phyloP scores from a whole-genome alignment of 2,888 invertebrate species.

The Acheta domesticus region DNA sequence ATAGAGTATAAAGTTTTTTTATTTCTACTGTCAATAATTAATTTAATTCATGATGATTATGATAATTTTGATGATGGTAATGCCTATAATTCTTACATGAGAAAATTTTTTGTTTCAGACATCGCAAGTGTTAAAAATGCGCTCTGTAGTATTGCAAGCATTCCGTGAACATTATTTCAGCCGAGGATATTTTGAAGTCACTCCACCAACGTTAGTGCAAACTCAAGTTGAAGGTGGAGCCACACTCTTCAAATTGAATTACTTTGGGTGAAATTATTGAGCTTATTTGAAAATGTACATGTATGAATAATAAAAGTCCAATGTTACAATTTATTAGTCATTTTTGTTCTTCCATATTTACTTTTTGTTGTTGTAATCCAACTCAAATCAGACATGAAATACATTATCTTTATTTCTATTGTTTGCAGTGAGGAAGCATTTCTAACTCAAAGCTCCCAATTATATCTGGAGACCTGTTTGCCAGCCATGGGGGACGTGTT shows the following conservation, averaged over 20 bases:
- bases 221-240: conserved; percentile 99
- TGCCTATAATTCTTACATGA: too few relatives aligned
- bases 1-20: too few relatives aligned
- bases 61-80: too few relatives aligned
- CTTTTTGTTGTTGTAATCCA: too few relatives aligned
- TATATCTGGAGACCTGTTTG: conserved; percentile 94
- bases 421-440: conserved; percentile 74
- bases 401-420: conserved; percentile 29
- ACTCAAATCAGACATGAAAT: too few relatives aligned
- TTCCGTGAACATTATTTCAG: conserved; percentile 82
- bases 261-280: conserved; percentile 53
- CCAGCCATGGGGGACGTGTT: conserved; percentile 95
- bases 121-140: conserved; percentile 83
- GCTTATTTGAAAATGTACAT: too few relatives aligned
- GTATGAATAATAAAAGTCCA: too few relatives aligned
- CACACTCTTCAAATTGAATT: conserved; percentile 79
- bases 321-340: too few relatives aligned
- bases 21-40: too few relatives aligned
- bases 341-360: too few relatives aligned
- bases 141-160: conserved; percentile 78
- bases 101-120: conserved; percentile 54
- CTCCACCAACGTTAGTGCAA: conserved; percentile 96
- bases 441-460: conserved; percentile 95
- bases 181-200: conserved; percentile 85
- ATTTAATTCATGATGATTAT: too few relatives aligned